Conservation (phyloP, 2,113 vertebrate species). For the Oostethus manadensis region DNA sequence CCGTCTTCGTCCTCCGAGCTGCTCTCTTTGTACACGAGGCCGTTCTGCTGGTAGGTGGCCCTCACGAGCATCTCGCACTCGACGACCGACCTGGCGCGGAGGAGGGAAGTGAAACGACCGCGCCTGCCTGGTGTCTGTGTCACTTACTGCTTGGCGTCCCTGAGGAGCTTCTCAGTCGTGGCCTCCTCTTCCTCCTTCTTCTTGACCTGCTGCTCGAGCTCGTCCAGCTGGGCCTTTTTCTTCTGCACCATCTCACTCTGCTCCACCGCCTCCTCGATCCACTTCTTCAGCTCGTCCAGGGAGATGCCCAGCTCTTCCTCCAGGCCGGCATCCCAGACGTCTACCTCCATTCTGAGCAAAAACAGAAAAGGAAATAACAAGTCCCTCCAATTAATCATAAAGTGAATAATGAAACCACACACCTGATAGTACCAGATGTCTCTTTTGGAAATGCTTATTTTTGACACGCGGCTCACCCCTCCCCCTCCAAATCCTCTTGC, state of each 20-base stretch:
- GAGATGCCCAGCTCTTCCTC: slow-evolving; percentile 90
- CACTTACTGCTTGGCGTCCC: slow-evolving; percentile 73
- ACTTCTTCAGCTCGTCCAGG: slow-evolving; percentile 83
- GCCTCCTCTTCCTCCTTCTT: slow-evolving; percentile 85
- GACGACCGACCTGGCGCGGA: slow-evolving; percentile 74
- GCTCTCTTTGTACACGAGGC: slow-evolving; percentile 83
- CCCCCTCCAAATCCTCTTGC: no score
- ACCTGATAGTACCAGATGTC: no score
- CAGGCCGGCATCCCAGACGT: slow-evolving; percentile 81
- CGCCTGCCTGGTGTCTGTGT: neutral
- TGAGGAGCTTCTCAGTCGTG: slow-evolving; percentile 77
- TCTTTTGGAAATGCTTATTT: no score
- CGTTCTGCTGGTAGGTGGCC: slow-evolving; percentile 80
- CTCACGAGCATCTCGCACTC: slow-evolving; percentile 86
- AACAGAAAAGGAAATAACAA: no score
- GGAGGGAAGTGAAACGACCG: neutral
- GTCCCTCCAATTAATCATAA: no score
- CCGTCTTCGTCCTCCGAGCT: slow-evolving; percentile 84
- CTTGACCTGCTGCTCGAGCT: slow-evolving; percentile 79
- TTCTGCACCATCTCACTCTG: slow-evolving; percentile 80
- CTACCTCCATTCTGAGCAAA: slow-evolving; percentile 66
- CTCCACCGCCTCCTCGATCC: slow-evolving; percentile 86
- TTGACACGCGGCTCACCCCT: no score
- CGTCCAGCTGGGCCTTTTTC: slow-evolving; percentile 78
- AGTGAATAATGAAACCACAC: no score